Conservation (phyloP, 37 sponge, comb jelly and placozoan species). For the Crambe crambe region DNA sequence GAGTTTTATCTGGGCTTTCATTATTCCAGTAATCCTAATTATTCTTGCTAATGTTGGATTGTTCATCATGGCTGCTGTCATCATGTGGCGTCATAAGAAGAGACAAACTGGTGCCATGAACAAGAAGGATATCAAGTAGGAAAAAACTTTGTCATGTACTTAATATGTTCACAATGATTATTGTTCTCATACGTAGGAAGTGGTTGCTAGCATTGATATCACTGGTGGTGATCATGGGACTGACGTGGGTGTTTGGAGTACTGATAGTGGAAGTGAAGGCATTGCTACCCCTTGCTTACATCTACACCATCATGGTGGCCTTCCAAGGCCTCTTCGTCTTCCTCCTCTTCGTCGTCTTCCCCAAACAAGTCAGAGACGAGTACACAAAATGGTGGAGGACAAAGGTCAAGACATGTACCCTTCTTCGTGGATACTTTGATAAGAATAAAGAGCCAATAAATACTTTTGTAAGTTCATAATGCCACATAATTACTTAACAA, state of each 20-base stretch:
- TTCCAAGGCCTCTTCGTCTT: conserved; percentile 52
- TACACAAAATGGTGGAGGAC: conserved; percentile 51
- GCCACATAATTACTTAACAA: too few species aligned
- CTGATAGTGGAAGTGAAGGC: conserved; percentile 13
- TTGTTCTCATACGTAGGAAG: conserved; percentile 9
- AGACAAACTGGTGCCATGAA: background rate
- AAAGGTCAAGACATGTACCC: conserved; percentile 17
- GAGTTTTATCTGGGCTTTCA: conserved; percentile 58
- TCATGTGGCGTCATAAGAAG: conserved; percentile 49
- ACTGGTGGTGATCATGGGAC: conserved; percentile 57
- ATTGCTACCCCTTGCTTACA: conserved; percentile 30
- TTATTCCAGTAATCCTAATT: conserved; percentile 58
- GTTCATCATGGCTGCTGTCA: conserved; percentile 52
- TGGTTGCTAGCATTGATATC: conserved; percentile 52
- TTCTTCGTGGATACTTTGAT: conserved; percentile 28
- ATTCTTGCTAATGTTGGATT: conserved; percentile 51
- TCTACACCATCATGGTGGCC: conserved; percentile 47
- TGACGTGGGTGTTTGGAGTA: conserved; percentile 60
- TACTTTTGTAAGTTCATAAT: too few species aligned
- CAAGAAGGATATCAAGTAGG: background rate
- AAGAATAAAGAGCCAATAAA: too few species aligned
- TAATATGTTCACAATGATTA: background rate
- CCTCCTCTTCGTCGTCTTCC: conserved; percentile 33
- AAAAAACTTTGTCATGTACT: background rate
- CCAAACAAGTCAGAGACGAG: conserved; percentile 35